A percentile compares a stretch with the other conserved stretches of the same genome.
These are phyloP conservation scores for Drosophila falleni DNA, from an alignment of 2,888 invertebrate genomes.

Conservation along the genomic window DNA sequence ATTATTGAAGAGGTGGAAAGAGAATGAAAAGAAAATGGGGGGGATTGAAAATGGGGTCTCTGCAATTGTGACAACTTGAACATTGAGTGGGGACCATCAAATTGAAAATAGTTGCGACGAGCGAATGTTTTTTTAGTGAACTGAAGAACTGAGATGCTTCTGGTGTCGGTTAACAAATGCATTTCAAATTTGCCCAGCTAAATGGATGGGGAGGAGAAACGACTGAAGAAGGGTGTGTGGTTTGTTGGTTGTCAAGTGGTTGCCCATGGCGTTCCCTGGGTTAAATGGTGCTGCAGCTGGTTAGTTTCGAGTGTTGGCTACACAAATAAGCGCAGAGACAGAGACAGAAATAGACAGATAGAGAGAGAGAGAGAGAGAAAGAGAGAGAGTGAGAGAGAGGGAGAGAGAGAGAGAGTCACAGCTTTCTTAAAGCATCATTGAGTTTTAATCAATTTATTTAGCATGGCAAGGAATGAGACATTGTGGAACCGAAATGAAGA, in stretches of 20 bases:
- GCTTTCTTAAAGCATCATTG: slow-evolving; percentile 57
- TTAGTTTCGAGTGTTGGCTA: slow-evolving; percentile 45
- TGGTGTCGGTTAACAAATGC: slow-evolving; percentile 65
- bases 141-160: slow-evolving; percentile 39
- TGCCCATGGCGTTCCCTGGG: slow-evolving; percentile 46
- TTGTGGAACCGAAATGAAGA: slow-evolving; percentile 4
- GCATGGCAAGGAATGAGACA: slow-evolving; percentile 15
- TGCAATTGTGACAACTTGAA: slow-evolving; percentile 46
- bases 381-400: slow-evolving; percentile 28
- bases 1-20: not conserved
- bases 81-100: slow-evolving; percentile 61
- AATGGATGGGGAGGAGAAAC: not conserved
- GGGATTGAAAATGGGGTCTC: slow-evolving; percentile 6
- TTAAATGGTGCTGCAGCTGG: slow-evolving; percentile 52
- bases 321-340: slow-evolving; percentile 28
- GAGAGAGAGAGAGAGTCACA: slow-evolving; percentile 9
- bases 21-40: not conserved
- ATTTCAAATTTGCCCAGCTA: slow-evolving; percentile 48
- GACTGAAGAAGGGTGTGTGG: slow-evolving; percentile 1
- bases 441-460: slow-evolving; percentile 71
- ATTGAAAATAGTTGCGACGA: slow-evolving; percentile 58
- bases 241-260: slow-evolving; percentile 46
- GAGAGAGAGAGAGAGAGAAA: slow-evolving; percentile 24
- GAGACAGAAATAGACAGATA: not conserved
- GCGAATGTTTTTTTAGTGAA: slow-evolving; percentile 59